Base-by-base conservation (phyloP, 1,140 invertebrate genomes). In the Drosophila simulans region DNA sequence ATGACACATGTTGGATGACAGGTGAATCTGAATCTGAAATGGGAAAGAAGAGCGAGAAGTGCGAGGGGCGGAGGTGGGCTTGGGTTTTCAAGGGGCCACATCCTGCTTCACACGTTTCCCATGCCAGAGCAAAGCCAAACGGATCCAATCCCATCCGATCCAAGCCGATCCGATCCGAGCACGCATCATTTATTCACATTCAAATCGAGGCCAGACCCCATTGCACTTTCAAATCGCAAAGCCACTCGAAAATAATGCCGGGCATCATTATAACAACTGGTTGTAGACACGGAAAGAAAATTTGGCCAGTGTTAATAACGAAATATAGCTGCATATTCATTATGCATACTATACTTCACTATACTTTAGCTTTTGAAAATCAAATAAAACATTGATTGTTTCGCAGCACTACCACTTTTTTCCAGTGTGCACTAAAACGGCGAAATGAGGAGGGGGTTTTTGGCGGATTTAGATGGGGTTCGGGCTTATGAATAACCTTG, bases 401-500 rank as follows among this genome's bases (percentile, higher is more conserved):
- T 22, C 20, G 20, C 2, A 22, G 3, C 3, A 22, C 20, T 22
- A 0, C 0, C 20, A 22, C 20, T 22, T 17, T 37, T 25, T 4
- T 10, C n/a, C 12, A n/a, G 4, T 4, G 15, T 13, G 35, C 15
- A 12, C 10, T 7, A 4, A 4, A 13, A 52, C 40, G 52, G 83
- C 84, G 78, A 85, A 82, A 81, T 86, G 69, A 86, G 76, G 27
- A 43, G 59, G 1, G 22, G 22, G 42, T 13, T 10, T 10, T 4
- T 3, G 3, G 12, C 22, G 22, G 4, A 4, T 15, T 8, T 12
- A 17, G 11, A 12, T 31, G 27, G 22, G 27, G 40, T 49, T 56
- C 3, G n/a, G 60, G 74, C 62, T 80, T 83, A 73, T 62, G 62
- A 83, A 84, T 83, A 88, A 88, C 83, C 83, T 88, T 88, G 83